These are phyloP conservation scores for Pollachius pollachius DNA, from an alignment of 2,113 vertebrate species.

Conservation along the genomic window DNA sequence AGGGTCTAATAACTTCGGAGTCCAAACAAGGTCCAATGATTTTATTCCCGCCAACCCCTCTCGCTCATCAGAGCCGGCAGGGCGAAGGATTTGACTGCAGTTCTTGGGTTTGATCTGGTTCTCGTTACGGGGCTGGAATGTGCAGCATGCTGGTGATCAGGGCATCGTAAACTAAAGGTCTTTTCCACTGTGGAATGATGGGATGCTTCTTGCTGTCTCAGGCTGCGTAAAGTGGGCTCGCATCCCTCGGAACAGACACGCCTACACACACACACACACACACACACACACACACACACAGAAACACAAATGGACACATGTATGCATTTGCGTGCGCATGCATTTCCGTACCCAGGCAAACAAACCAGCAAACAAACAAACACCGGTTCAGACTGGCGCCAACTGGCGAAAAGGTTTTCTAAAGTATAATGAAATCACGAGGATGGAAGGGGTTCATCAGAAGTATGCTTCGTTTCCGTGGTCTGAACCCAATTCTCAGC, in stretches of 20 bases:
- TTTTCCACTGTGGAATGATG: slow-evolving; percentile 43
- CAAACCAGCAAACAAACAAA: slow-evolving; percentile 4
- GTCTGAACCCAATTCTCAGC: not conserved
- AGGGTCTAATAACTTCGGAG: slow-evolving; percentile 16
- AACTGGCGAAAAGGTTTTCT: too few relatives aligned
- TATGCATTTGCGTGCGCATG: not conserved
- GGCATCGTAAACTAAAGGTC: slow-evolving; percentile 38
- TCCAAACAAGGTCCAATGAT: slow-evolving; percentile 16
- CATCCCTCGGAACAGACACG: not conserved
- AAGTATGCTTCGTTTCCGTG: too few relatives aligned
- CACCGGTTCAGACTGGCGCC: too few relatives aligned
- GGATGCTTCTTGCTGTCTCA: slow-evolving; percentile 38
- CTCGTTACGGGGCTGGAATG: slow-evolving; percentile 58
- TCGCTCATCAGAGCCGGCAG: slow-evolving; percentile 39
- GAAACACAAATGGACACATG: too few relatives aligned
- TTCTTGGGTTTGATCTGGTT: slow-evolving; percentile 55
- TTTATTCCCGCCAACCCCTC: slow-evolving; percentile 16
- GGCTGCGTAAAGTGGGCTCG: slow-evolving; percentile 28
- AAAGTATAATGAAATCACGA: too few relatives aligned
- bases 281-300: not conserved
- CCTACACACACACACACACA: not conserved
- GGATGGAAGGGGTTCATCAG: too few relatives aligned
- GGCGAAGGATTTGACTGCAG: slow-evolving; percentile 38
- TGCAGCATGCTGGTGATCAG: slow-evolving; percentile 58
- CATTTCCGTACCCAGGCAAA: not conserved